phyloP scores from a whole-genome alignment of 2,113 vertebrate species.

The Formicarius rufipectus region DNA sequence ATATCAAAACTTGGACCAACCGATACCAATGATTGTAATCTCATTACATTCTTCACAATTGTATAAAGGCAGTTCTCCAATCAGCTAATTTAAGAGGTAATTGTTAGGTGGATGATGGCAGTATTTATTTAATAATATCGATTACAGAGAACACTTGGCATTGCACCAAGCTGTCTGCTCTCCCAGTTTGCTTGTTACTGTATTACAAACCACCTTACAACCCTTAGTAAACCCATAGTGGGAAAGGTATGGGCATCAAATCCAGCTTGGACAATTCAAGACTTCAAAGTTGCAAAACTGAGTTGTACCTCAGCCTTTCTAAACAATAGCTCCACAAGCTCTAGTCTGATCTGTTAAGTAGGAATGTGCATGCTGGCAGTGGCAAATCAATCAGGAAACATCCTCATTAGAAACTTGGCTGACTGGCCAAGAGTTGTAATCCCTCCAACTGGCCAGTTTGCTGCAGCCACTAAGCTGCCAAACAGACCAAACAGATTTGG shows the following conservation, averaged over 20 bases:
- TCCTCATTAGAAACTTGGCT: slow-evolving; percentile 26
- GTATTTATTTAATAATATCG: not conserved
- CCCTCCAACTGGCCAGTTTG: slow-evolving; percentile 17
- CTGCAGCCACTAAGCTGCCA: slow-evolving; percentile 21
- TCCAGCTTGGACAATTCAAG: not conserved
- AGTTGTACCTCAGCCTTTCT: not conserved
- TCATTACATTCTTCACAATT: not conserved
- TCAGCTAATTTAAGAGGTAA: not conserved
- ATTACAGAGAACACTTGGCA: not conserved
- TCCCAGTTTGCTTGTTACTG: not conserved
- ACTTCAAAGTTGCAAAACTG: not conserved
- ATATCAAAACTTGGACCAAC: not conserved
- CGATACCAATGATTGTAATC: not conserved
- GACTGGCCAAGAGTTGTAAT: slow-evolving; percentile 16
- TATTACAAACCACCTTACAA: not conserved
- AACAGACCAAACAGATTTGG: slow-evolving; percentile 12
- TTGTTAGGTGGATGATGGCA: not conserved
- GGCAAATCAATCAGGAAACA: not conserved
- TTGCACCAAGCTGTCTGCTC: not conserved
- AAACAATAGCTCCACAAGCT: not conserved
- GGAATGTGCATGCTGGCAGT: not conserved
- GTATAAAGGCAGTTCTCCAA: not conserved
- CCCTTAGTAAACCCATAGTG: not conserved
- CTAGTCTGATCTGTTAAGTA: not conserved
- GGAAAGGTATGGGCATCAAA: not conserved